phyloP scores from a whole-genome alignment of 2,113 vertebrate genomes.

The Prolemur simus region DNA sequence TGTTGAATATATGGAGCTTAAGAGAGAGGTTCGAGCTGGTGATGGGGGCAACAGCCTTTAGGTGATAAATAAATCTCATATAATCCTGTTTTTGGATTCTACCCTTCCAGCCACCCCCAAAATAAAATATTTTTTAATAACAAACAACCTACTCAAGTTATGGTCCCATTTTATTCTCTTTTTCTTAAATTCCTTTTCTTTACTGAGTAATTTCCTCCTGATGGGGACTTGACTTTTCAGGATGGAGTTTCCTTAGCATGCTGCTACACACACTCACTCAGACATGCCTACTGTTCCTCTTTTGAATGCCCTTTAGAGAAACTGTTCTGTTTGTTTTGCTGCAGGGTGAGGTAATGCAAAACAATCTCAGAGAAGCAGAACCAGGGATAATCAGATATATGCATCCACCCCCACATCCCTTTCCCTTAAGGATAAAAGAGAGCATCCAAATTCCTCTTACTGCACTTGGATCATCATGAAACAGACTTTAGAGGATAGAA shows the following conservation, averaged over 20 bases:
- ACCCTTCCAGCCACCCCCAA: neutral
- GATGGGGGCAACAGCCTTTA: neutral
- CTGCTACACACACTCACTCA: neutral
- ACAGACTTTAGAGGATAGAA: neutral
- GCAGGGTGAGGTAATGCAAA: neutral
- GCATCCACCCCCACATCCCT: neutral
- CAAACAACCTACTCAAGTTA: neutral
- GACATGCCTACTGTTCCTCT: neutral
- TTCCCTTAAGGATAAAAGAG: neutral
- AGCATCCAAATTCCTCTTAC: neutral
- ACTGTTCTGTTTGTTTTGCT: neutral
- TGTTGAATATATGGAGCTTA: neutral
- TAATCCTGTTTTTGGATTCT: neutral
- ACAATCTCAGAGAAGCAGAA: neutral
- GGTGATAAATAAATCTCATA: neutral
- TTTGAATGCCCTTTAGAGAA: neutral
- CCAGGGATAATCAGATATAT: neutral
- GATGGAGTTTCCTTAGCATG: neutral
- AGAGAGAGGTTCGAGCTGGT: neutral
- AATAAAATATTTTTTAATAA: neutral
- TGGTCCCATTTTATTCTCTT: neutral
- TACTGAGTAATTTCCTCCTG: neutral
- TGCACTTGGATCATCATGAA: neutral
- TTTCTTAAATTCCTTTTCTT: neutral
- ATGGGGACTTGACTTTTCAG: neutral